Conservation (phyloP, 2,797 vertebrate genomes). For the Coilia nasus region DNA sequence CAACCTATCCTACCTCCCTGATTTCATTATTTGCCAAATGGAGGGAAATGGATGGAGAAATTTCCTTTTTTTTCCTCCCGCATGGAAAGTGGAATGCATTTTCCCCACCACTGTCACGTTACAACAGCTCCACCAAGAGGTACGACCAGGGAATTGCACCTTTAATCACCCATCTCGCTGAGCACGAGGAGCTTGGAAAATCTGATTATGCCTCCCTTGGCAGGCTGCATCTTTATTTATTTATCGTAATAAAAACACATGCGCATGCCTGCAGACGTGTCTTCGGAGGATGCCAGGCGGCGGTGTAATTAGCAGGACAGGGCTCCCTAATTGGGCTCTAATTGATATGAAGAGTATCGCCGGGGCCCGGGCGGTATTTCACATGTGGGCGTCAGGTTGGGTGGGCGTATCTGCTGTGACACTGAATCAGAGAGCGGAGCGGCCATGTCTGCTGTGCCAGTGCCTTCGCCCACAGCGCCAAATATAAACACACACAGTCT, state of each 20-base stretch:
- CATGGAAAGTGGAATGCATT: slow-evolving; percentile 4
- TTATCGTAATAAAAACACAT: slow-evolving; percentile 60
- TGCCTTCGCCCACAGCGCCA: not conserved
- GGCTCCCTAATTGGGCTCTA: slow-evolving; percentile 70
- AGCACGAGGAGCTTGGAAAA: not conserved
- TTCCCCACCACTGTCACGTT: slow-evolving; percentile 46
- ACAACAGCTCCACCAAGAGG: slow-evolving; percentile 79
- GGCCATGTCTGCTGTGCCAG: not conserved
- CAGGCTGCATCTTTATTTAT: slow-evolving; percentile 66
- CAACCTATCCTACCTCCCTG: slow-evolving; percentile 36
- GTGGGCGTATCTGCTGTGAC: slow-evolving; percentile 45
- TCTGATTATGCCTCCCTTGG: slow-evolving; percentile 56
- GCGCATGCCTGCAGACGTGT: slow-evolving; percentile 2
- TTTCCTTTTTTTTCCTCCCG: slow-evolving; percentile 29
- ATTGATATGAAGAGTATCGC: slow-evolving; percentile 66
- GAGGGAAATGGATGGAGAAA: slow-evolving; percentile 49
- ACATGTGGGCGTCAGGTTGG: slow-evolving; percentile 48
- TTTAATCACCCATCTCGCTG: not conserved
- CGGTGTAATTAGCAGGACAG: slow-evolving; percentile 69
- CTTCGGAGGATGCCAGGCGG: slow-evolving; percentile 36
- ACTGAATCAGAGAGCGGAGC: slow-evolving; percentile 48
- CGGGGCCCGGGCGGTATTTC: slow-evolving; percentile 53
- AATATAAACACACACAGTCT: no score
- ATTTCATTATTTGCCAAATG: slow-evolving; percentile 68
- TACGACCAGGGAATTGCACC: slow-evolving; percentile 49